Evolutionary conservation across 2,113 vertebrate species (phyloP).

Genomic region (Sturnira hondurensis): DNA sequence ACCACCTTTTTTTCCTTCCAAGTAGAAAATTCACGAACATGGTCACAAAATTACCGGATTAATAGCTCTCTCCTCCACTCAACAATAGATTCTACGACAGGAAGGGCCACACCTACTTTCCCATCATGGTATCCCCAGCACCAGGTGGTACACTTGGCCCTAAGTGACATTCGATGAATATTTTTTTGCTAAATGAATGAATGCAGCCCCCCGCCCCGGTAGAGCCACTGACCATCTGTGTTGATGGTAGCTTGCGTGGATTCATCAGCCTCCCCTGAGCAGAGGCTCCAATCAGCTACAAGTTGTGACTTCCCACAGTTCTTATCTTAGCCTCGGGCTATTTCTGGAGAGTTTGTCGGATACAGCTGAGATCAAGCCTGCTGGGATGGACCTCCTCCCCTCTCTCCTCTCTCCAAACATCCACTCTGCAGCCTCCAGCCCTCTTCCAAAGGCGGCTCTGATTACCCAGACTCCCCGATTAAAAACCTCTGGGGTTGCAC

Average conservation of each 20-base stretch:
- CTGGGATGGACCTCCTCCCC: not conserved
- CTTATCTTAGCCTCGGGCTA: not conserved
- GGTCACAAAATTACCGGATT: not conserved
- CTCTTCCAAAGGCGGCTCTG: not conserved
- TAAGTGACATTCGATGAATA: not conserved
- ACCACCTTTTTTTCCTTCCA: not conserved
- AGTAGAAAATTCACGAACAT: not conserved
- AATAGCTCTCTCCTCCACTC: not conserved
- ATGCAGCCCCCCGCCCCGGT: not conserved
- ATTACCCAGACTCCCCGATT: not conserved
- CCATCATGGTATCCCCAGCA: not conserved
- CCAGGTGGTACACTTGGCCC: not conserved
- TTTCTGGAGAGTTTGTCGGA: not conserved
- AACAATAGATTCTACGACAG: not conserved
- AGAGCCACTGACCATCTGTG: not conserved
- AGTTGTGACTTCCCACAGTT: not conserved
- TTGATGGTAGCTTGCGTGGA: rapidly evolving
- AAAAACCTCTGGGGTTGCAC: not conserved
- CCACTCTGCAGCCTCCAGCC: not conserved
- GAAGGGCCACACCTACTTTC: not conserved
- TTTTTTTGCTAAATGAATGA: not conserved
- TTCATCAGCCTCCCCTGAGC: not conserved
- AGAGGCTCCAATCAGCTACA: not conserved
- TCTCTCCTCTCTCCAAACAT: not conserved
- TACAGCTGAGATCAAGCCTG: not conserved